phyloP scores from a whole-genome alignment of 2,888 invertebrate species.

The Leucophenga maculata region DNA sequence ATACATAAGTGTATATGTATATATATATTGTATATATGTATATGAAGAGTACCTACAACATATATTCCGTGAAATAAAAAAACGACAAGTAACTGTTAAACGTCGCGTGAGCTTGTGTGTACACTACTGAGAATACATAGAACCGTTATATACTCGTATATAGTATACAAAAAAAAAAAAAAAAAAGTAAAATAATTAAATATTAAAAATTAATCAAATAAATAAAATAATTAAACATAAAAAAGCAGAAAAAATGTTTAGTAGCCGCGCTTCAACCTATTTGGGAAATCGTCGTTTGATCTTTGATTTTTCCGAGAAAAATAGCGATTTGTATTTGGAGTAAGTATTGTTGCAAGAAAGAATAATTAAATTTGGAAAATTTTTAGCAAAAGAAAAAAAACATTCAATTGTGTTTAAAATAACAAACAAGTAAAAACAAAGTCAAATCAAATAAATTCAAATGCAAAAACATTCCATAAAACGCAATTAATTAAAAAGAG shows the following conservation, averaged over 20 bases:
- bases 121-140: no score
- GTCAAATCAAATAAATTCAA: no score
- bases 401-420: no score
- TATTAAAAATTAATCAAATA: conserved; percentile 33
- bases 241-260: conserved; percentile 51
- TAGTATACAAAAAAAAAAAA: neutral
- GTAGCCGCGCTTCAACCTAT: conserved; percentile 61
- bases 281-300: conserved; percentile 70
- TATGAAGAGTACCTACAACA: neutral
- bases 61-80: neutral
- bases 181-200: neutral
- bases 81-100: conserved; percentile 27
- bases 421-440: no score
- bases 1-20: conserved; percentile 18
- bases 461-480: no score
- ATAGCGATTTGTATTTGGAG: conserved; percentile 67
- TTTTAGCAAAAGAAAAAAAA: no score
- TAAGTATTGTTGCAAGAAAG: conserved; percentile 66
- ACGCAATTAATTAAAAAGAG: no score
- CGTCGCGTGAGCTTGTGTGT: conserved; percentile 12
- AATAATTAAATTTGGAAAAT: no score
- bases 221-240: conserved; percentile 42
- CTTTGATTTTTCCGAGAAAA: conserved; percentile 70
- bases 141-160: no score
- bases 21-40: conserved; percentile 3